Conservation (phyloP, 2,888 invertebrate species). For the Steromphala cineraria region DNA sequence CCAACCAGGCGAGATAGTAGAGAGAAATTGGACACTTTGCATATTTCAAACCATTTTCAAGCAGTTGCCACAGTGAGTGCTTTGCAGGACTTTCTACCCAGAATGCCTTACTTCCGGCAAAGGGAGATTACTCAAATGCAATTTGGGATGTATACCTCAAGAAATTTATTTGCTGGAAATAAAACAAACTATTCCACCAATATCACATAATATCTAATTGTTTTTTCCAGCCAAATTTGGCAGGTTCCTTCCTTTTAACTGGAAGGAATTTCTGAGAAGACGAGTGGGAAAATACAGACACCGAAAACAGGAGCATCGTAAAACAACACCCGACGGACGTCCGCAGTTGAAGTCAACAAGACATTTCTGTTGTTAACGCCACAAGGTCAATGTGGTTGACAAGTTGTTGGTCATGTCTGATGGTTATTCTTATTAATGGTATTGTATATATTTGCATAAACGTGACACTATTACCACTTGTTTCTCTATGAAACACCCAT, state of each 20-base stretch:
- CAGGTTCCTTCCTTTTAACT: slow-evolving; percentile 19
- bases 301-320: too few species aligned
- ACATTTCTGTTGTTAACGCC: neutral
- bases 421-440: slow-evolving; percentile 7
- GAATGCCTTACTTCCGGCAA: too few species aligned
- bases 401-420: neutral
- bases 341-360: neutral
- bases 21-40: too few species aligned
- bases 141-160: too few species aligned
- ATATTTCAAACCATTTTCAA: too few species aligned
- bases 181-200: too few species aligned
- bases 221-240: slow-evolving; percentile 15
- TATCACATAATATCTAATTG: neutral
- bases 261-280: slow-evolving; percentile 24
- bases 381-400: too few species aligned
- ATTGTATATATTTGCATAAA: slow-evolving; percentile 15
- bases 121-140: too few species aligned
- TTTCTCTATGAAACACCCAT: slow-evolving; percentile 12
- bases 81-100: too few species aligned
- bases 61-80: too few species aligned
- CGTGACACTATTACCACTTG: neutral
- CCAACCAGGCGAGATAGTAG: too few species aligned
- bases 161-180: too few species aligned
- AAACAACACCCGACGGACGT: neutral
- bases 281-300: neutral